These are phyloP conservation scores for Actenoides lindsayi DNA, from an alignment of 2,113 vertebrate species.

Conservation along the genomic window DNA sequence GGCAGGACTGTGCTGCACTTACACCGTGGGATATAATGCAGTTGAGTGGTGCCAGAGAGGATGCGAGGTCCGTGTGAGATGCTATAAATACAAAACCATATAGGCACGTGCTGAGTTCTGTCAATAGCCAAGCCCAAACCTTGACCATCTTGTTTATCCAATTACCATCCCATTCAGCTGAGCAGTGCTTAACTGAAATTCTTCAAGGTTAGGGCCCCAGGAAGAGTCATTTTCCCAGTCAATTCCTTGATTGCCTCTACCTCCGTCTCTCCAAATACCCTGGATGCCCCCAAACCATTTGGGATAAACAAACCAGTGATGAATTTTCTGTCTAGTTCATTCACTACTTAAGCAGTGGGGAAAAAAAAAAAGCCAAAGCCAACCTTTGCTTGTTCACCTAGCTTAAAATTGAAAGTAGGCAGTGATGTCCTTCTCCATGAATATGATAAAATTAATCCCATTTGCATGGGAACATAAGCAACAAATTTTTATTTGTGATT, in stretches of 20 bases:
- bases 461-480: constrained; percentile 63
- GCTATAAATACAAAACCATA: background rate
- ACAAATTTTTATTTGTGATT: constrained; percentile 62
- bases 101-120: background rate
- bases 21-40: fast-evolving
- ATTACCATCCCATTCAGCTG: constrained; percentile 28
- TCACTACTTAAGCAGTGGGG: background rate
- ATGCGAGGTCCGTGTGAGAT: background rate
- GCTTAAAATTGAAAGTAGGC: constrained; percentile 38
- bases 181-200: constrained; percentile 27
- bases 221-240: background rate
- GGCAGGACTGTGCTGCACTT: background rate
- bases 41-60: background rate
- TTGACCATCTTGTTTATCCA: constrained; percentile 26
- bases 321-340: constrained; percentile 8
- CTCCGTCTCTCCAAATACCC: constrained; percentile 5
- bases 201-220: constrained; percentile 37
- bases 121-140: background rate
- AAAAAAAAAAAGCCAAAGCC: background rate
- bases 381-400: constrained; percentile 33
- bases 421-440: constrained; percentile 38
- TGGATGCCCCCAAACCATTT: constrained; percentile 34
- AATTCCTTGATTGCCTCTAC: constrained; percentile 32
- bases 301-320: constrained; percentile 2
- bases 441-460: constrained; percentile 64